phyloP scores from a whole-genome alignment of 2,888 invertebrate genomes.

The Napeogenes inachia region DNA sequence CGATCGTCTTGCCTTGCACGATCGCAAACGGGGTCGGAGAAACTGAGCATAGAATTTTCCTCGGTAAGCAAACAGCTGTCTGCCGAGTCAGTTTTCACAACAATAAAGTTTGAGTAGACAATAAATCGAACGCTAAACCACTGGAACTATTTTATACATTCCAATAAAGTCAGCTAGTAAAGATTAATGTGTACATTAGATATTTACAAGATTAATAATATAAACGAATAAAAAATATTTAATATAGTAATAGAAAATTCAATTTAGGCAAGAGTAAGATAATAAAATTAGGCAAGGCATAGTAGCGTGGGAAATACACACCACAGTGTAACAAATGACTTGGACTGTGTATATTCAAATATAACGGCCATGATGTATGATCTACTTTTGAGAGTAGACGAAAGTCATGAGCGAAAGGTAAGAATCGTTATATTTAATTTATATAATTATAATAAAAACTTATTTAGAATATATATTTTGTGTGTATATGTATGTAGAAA shows the following conservation, averaged over 20 bases:
- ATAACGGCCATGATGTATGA: slow-evolving; percentile 16
- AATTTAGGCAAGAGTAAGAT: neutral
- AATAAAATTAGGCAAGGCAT: neutral
- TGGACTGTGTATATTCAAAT: slow-evolving; percentile 15
- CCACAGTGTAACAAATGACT: slow-evolving; percentile 11
- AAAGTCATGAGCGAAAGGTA: slow-evolving; percentile 9
- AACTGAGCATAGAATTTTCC: slow-evolving; percentile 46
- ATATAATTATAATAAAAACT: no score
- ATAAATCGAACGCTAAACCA: slow-evolving; percentile 12
- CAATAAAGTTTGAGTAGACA: slow-evolving; percentile 18
- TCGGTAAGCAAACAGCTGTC: slow-evolving; percentile 27
- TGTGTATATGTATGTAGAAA: no score
- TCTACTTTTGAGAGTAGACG: slow-evolving; percentile 19
- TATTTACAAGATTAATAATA: no score
- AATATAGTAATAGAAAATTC: neutral
- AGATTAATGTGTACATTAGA: no score
- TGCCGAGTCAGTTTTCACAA: slow-evolving; percentile 17
- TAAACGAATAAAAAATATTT: neutral
- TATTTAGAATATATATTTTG: no score
- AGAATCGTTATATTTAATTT: no score
- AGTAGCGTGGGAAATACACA: slow-evolving; percentile 14
- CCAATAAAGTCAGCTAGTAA: no score
- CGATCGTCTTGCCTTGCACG: slow-evolving; percentile 12
- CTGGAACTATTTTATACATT: neutral
- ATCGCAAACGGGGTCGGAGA: slow-evolving; percentile 45